Percentiles rank a stretch among this genome's conserved stretches.
Conservation (phyloP, 2,797 vertebrate genomes). For the Chelon auratus region DNA sequence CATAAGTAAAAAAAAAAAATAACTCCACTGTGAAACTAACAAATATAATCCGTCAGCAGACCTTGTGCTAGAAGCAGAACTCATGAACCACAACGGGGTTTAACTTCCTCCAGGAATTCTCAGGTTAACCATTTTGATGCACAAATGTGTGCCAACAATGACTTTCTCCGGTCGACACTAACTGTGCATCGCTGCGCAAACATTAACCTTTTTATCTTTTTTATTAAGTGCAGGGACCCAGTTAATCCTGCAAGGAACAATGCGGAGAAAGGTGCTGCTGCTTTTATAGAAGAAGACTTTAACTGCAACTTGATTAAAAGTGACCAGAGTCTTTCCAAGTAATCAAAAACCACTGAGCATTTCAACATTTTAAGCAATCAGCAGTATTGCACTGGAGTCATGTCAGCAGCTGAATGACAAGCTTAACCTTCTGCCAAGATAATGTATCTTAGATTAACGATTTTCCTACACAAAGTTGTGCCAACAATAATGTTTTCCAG, state of each 20-base stretch:
- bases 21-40: background rate
- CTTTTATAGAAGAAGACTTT: too few relatives aligned
- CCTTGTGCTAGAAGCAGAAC: background rate
- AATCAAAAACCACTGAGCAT: too few relatives aligned
- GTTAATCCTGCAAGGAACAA: too few relatives aligned
- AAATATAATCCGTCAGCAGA: background rate
- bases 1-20: background rate
- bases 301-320: too few relatives aligned
- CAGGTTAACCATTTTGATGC: background rate
- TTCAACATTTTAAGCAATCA: background rate
- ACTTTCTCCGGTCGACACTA: background rate
- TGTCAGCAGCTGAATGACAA: too few relatives aligned
- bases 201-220: too few relatives aligned
- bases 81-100: background rate
- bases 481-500: background rate
- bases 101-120: conserved; percentile 10
- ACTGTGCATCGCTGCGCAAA: too few relatives aligned
- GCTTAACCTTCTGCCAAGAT: conserved; percentile 2
- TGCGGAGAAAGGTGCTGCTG: too few relatives aligned
- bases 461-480: conserved; percentile 5
- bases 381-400: too few relatives aligned
- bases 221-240: too few relatives aligned
- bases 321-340: too few relatives aligned
- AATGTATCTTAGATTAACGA: background rate
- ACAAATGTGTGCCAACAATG: background rate